A percentile compares a stretch with the other conserved stretches of the same genome.
These are phyloP conservation scores for Rhinoderma darwinii DNA, from an alignment of 2,113 vertebrate species.

Conservation along the genomic window DNA sequence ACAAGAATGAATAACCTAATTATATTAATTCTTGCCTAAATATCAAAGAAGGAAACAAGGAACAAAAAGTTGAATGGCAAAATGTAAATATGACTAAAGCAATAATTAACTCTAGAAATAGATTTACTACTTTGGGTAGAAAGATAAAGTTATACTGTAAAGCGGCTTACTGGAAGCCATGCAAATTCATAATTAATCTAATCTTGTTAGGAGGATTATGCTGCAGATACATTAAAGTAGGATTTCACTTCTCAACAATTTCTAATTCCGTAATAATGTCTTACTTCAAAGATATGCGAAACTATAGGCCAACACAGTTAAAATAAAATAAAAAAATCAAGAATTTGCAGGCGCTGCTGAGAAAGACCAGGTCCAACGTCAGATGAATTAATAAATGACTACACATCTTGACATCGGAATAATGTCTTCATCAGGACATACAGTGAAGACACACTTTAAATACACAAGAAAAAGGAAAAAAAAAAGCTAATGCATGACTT, in stretches of 20 bases:
- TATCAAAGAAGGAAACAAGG: neutral
- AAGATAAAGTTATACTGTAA: constrained; percentile 17
- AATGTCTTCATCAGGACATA: no score
- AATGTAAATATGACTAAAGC: constrained; percentile 9
- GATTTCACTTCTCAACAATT: neutral
- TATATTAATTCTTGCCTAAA: neutral
- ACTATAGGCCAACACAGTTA: neutral
- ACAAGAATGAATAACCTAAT: neutral
- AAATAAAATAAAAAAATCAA: no score
- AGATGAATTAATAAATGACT: no score
- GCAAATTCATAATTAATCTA: constrained; percentile 28
- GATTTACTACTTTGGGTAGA: constrained; percentile 14
- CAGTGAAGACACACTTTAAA: no score
- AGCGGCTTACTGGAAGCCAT: constrained; percentile 35
- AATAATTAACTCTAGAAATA: constrained; percentile 12
- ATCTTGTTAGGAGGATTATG: constrained; percentile 20
- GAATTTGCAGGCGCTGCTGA: no score
- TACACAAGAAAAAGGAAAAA: no score
- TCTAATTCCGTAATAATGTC: constrained; percentile 16
- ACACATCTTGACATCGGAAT: no score
- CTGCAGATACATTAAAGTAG: constrained; percentile 11
- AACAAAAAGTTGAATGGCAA: neutral
- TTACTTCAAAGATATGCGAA: neutral
- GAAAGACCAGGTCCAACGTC: no score
- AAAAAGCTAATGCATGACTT: no score